Evolutionary conservation across 2,888 invertebrate genomes (phyloP).

Genomic region (Chrysolina haemoptera): DNA sequence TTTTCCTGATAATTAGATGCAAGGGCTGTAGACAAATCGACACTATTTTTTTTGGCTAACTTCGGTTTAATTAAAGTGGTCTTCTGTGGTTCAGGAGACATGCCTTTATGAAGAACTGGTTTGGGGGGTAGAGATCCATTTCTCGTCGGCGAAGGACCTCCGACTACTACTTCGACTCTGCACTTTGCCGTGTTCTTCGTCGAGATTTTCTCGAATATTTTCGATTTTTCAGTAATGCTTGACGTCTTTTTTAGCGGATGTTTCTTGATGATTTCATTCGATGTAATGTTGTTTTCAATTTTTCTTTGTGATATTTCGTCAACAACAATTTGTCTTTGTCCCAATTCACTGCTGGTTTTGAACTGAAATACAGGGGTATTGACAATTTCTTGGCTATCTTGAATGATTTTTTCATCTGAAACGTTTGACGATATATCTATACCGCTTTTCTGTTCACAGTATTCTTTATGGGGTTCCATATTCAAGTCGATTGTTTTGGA

Average conservation of each 20-base stretch:
- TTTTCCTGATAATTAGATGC: background rate
- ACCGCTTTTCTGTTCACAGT: constrained; percentile 41
- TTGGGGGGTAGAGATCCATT: constrained; percentile 29
- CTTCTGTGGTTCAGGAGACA: background rate
- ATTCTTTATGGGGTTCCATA: background rate
- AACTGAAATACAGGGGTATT: constrained; percentile 44
- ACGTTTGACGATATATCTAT: constrained; percentile 43
- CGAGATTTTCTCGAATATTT: constrained; percentile 47
- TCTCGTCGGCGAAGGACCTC: background rate
- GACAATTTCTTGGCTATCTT: constrained; percentile 5
- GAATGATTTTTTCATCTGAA: background rate
- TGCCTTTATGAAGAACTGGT: constrained; percentile 32
- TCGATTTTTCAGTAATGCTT: constrained; percentile 53
- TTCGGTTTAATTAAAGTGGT: background rate
- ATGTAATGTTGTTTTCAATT: constrained; percentile 42
- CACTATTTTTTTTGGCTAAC: background rate
- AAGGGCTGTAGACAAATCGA: background rate
- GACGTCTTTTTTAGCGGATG: constrained; percentile 41
- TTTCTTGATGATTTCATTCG: constrained; percentile 18
- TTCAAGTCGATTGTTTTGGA: constrained; percentile 46
- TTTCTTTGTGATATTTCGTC: constrained; percentile 47
- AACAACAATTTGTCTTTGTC: constrained; percentile 43
- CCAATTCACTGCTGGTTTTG: constrained; percentile 37
- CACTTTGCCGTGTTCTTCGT: background rate
- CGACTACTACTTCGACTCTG: background rate